Base-by-base conservation (phyloP, 2,888 invertebrate genomes). In the Xanthostigma xanthostigma region DNA sequence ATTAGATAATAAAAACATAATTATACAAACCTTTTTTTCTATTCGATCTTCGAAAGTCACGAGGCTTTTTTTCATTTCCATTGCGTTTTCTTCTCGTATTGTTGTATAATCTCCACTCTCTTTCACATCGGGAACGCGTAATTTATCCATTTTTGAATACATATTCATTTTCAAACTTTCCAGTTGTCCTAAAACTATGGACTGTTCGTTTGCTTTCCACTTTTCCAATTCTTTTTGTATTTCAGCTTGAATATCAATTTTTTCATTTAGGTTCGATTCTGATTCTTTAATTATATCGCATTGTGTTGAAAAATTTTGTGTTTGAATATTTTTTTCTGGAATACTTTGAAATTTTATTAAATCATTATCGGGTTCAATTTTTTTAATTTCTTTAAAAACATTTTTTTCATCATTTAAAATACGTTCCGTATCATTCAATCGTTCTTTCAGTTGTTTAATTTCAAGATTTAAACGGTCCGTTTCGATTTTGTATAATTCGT, bases 381-480 rank as follows among this genome's bases (percentile, higher is more conserved):
- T 10, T 1, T 34, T 13, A 38, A 9, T 45, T 14, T n/a, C 10
- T 9, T n/a, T 10, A 40, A 17, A 33, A 13, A 27, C 34, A n/a
- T 17, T n/a, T 33, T 33, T 46, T 46, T 44, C 36, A 11, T 9
- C 34, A 33, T 46, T 38, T 40, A 46, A 38, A 10, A 46, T 46
- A 9, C 36, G 14, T 34, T 46, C 46, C 9, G 46, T 46, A 17
- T 40, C 40, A 12, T 40, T 39, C 9, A 46, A 11, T 17, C 39
- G 38, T 54, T 79, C 78, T 57, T 79, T 80, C 9, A 80, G 59
- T 37, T 74, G 73, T 57, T 79, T 79, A 38, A 80, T 77, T 60
- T 80, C 79, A 41, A 73, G 64, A 48, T 78, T 73, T 49, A 85
- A 63, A 60, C 78, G 80, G 40, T 75, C 75, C 2, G 78, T 78